These are phyloP conservation scores for Pseudocheirus occidentalis DNA, from an alignment of 2,797 vertebrate genomes.

Conservation along the genomic window DNA sequence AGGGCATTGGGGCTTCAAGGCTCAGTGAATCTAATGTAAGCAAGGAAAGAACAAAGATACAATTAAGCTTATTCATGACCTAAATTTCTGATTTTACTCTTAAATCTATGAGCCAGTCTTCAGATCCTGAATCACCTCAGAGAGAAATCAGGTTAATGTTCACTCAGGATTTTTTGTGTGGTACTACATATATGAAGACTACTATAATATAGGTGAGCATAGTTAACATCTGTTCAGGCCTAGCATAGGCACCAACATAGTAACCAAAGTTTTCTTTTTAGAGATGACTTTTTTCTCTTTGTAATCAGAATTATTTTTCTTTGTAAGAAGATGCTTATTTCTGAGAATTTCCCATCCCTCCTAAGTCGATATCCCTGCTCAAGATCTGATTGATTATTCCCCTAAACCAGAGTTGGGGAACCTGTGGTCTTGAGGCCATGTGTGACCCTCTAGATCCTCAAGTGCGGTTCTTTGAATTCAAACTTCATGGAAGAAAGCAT, in stretches of 20 bases:
- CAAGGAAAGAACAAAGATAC: background rate
- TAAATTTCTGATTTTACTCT: background rate
- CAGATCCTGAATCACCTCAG: background rate
- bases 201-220: background rate
- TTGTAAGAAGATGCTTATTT: too few relatives aligned
- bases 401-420: background rate
- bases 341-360: background rate
- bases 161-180: background rate
- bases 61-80: background rate
- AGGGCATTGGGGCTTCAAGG: background rate
- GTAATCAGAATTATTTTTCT: background rate
- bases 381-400: background rate
- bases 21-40: background rate
- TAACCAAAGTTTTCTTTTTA: background rate
- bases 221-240: background rate
- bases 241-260: background rate
- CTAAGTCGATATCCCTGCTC: background rate
- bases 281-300: background rate
- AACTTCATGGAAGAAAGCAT: too few relatives aligned
- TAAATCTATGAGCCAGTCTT: background rate
- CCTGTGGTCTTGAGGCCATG: too few relatives aligned
- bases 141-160: background rate
- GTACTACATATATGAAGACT: background rate
- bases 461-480: too few relatives aligned
- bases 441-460: too few relatives aligned